Conservation (phyloP, 53 echinoderm and acorn worm genomes). For the Temnopleurus reevesii region DNA sequence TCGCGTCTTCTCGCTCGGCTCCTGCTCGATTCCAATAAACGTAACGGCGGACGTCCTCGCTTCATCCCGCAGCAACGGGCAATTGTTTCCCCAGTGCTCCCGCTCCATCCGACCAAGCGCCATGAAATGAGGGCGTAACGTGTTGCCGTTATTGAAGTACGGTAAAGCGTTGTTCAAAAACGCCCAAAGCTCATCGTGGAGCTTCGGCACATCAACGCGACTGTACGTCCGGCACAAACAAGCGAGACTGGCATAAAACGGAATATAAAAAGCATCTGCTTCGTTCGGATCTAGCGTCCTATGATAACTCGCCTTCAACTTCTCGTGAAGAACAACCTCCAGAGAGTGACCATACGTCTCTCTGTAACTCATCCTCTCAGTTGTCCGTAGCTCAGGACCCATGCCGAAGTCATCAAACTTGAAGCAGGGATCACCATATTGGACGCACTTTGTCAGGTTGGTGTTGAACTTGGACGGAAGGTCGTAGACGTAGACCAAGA, state of each 20-base stretch:
- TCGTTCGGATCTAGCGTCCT: slow-evolving; percentile 70
- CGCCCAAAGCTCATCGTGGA: slow-evolving; percentile 78
- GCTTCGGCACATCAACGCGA: slow-evolving; percentile 54
- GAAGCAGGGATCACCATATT: slow-evolving; percentile 66
- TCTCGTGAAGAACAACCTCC: slow-evolving; percentile 81
- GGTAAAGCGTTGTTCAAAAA: slow-evolving; percentile 62
- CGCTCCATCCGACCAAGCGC: slow-evolving; percentile 77
- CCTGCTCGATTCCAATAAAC: slow-evolving; percentile 84
- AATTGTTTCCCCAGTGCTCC: slow-evolving; percentile 81
- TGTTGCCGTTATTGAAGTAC: slow-evolving; percentile 72
- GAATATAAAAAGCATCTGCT: slow-evolving; percentile 84
- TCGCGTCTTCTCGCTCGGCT: slow-evolving; percentile 68
- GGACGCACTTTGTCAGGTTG: slow-evolving; percentile 72
- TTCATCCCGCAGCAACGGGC: slow-evolving; percentile 76
- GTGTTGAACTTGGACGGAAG: slow-evolving; percentile 82
- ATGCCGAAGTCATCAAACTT: slow-evolving; percentile 65
- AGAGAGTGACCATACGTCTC: slow-evolving; percentile 66
- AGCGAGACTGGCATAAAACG: slow-evolving; percentile 81
- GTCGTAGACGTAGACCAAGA: slow-evolving; percentile 85
- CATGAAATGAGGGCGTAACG: slow-evolving; percentile 84
- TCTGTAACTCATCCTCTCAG: slow-evolving; percentile 66
- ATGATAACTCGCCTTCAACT: slow-evolving; percentile 63
- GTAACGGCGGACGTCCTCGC: slow-evolving; percentile 70
- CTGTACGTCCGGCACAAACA: slow-evolving; percentile 70
- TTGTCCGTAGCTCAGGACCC: slow-evolving; percentile 72